Evolutionary conservation across 2,797 vertebrate species (phyloP).

Genomic region (Sebastolobus alascanus): DNA sequence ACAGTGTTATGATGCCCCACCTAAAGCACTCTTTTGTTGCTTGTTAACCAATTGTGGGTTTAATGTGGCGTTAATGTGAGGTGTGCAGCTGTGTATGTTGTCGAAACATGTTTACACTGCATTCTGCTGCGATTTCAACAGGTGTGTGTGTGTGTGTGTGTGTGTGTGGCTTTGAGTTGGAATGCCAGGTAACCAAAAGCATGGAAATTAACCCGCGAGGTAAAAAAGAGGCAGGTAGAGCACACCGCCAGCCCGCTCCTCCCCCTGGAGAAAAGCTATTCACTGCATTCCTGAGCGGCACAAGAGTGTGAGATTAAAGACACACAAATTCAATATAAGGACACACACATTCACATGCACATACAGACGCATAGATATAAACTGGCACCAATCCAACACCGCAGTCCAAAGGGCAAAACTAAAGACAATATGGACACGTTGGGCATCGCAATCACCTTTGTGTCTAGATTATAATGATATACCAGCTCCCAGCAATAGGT

Average conservation of each 20-base stretch:
- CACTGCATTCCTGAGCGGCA: slow-evolving; percentile 59
- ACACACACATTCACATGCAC: slow-evolving; percentile 30
- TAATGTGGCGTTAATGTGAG: slow-evolving; percentile 8
- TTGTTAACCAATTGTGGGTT: slow-evolving; percentile 24
- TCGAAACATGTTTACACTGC: slow-evolving; percentile 71
- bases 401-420: slow-evolving; percentile 32
- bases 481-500: slow-evolving; percentile 26
- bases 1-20: slow-evolving; percentile 46
- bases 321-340: slow-evolving; percentile 45
- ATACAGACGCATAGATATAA: slow-evolving; percentile 7
- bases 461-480: slow-evolving; percentile 44
- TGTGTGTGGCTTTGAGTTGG: slow-evolving; percentile 9
- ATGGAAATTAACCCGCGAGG: slow-evolving; percentile 73
- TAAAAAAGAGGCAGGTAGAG: slow-evolving; percentile 55
- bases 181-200: slow-evolving; percentile 64
- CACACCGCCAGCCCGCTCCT: slow-evolving; percentile 20
- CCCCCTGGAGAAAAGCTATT: slow-evolving; percentile 43
- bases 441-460: slow-evolving; percentile 1
- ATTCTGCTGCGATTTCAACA: slow-evolving; percentile 36
- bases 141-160: slow-evolving; percentile 7
- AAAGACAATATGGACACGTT: slow-evolving; percentile 6
- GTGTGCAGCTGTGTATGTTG: slow-evolving; percentile 36
- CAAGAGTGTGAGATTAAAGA: slow-evolving; percentile 59
- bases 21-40: slow-evolving; percentile 34
- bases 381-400: slow-evolving; percentile 21